Percentiles rank a stretch among this genome's conserved stretches.
phyloP scores from a whole-genome alignment of 2,888 invertebrate genomes.

The Pseudeuparius sepicola region DNA sequence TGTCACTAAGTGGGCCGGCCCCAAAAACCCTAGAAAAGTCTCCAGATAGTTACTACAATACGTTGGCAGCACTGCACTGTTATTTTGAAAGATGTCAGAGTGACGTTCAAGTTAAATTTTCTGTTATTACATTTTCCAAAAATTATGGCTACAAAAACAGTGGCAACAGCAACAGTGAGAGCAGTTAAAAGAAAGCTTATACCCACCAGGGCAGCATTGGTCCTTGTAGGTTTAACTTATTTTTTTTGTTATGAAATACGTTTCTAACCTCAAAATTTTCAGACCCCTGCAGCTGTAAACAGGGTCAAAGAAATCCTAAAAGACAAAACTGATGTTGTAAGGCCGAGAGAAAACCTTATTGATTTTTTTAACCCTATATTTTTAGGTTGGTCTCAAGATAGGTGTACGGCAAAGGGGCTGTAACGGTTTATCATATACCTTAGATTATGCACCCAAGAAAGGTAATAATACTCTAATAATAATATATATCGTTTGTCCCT shows the following conservation, averaged over 20 bases:
- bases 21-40: no score
- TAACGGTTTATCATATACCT: constrained; percentile 94
- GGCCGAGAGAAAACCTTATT: constrained; percentile 28
- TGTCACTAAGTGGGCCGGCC: no score
- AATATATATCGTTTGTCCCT: no score
- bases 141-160: constrained; percentile 65
- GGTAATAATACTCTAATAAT: constrained; percentile 38
- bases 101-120: no score
- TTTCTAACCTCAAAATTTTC: constrained; percentile 33
- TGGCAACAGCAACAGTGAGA: constrained; percentile 81
- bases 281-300: constrained; percentile 75
- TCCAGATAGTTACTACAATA: no score
- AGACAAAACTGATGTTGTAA: constrained; percentile 62
- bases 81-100: no score
- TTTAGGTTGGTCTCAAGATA: constrained; percentile 78
- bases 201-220: constrained; percentile 77
- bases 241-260: constrained; percentile 13
- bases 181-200: constrained; percentile 72
- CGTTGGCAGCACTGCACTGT: no score
- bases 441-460: constrained; percentile 86
- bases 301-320: constrained; percentile 74
- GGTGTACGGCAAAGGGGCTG: constrained; percentile 96
- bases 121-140: no score
- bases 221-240: constrained; percentile 42
- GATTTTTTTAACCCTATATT: neutral